A percentile compares a stretch with the other conserved stretches of the same genome.
phyloP scores from a whole-genome alignment of 2,888 invertebrate genomes.

The Agonopterix heracliana region DNA sequence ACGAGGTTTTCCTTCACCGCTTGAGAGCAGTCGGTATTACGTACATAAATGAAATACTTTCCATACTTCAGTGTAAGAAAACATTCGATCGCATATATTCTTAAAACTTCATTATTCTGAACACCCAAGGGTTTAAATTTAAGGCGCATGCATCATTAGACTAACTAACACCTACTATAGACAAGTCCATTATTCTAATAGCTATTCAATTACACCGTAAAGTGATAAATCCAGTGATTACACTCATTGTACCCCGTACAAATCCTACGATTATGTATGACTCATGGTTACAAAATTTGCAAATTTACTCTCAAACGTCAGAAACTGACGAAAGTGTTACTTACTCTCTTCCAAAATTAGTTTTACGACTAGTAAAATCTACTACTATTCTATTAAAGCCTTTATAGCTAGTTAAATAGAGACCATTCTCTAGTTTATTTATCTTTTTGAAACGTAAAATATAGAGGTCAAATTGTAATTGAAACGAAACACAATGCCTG shows the following conservation, averaged over 20 bases:
- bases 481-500: slow-evolving; percentile 40
- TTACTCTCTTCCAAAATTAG: neutral
- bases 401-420: neutral
- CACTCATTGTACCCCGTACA: slow-evolving; percentile 30
- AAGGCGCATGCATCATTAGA: too few relatives aligned
- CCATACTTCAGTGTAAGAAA: too few relatives aligned
- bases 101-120: too few relatives aligned
- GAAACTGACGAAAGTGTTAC: slow-evolving; percentile 2
- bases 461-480: slow-evolving; percentile 16
- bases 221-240: slow-evolving; percentile 48
- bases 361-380: neutral
- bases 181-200: slow-evolving; percentile 10
- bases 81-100: too few relatives aligned
- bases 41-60: too few relatives aligned
- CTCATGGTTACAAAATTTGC: slow-evolving; percentile 39
- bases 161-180: neutral
- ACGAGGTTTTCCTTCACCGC: too few relatives aligned
- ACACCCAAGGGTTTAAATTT: too few relatives aligned
- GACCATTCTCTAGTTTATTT: neutral
- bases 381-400: neutral
- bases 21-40: too few relatives aligned
- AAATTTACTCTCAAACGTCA: slow-evolving; percentile 24
- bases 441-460: slow-evolving; percentile 1
- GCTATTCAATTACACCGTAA: slow-evolving; percentile 36
- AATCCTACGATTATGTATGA: slow-evolving; percentile 41